Base-by-base conservation (phyloP, 2,797 vertebrate genomes). In the Hafferia zeledoni region DNA sequence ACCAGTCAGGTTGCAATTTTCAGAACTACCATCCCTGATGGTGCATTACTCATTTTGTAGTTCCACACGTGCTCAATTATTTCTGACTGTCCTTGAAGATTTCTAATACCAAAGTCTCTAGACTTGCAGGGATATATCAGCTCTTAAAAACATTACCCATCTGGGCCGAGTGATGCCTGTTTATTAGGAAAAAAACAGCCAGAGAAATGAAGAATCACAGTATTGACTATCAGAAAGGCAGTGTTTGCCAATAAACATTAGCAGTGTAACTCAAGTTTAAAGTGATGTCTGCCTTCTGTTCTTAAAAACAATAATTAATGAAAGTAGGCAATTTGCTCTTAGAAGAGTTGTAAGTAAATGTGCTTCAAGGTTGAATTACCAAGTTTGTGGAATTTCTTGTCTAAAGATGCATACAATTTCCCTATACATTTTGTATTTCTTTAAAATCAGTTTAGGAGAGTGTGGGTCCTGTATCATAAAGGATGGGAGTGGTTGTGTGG, bases 81-180 rank as follows among this genome's bases (percentile, higher is more conserved):
- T 47, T 71, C 30, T 61, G 35, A 13, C n/a, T 90, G 78, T 77
- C 93, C 96, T 95, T 94, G 93, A 87, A 71, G 49, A 60, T 67
- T 71, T 16, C 30, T 30, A 41, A 49, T 50, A 64, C 8, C 24
- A 63, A 83, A 87, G 28, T 13, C 50, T 92, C 49, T 59, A 69
- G 52, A 64, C n/a, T 63, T 68, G 27, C 33, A 77, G 47, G 37
- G 33, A 72, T 81, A 92, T 90, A 95, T 72, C 83, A 85, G 13
- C 27, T 82, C 33, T 60, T 74, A 57, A 74, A 94, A 94, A 31
- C 14, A 7, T 76, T 39, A 33, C 56, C 41, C 90, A 25, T 59
- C 64, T 79, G 15, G 56, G 71, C 60, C 74, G 64, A 87, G 64
- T 74, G 83, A 59, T 83, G 46, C 57, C 74, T 68, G 22, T 68